phyloP scores from a whole-genome alignment of 1,140 invertebrate species.

The Aphaenogaster floridana region DNA sequence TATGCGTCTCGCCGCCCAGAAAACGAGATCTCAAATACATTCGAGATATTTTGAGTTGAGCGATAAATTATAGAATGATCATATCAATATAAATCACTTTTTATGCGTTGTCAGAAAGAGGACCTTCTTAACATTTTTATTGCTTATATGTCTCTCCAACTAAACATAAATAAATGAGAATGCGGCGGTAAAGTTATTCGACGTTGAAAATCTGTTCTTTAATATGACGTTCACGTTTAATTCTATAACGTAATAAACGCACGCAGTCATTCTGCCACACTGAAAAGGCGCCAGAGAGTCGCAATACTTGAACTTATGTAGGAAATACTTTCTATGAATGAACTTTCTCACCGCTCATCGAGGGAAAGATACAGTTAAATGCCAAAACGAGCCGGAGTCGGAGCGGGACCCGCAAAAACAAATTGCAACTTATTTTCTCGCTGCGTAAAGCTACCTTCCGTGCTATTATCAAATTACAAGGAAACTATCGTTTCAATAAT shows the following conservation, averaged over 20 bases:
- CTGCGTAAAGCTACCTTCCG: not conserved
- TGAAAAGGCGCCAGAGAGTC: slow-evolving; percentile 36
- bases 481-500: not conserved
- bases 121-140: not conserved
- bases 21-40: not conserved
- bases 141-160: not conserved
- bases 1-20: not conserved
- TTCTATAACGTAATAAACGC: slow-evolving; percentile 43
- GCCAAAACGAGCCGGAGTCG: slow-evolving; percentile 31
- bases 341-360: slow-evolving; percentile 55
- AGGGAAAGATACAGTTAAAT: slow-evolving; percentile 49
- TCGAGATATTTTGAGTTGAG: not conserved
- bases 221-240: not conserved
- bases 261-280: not conserved
- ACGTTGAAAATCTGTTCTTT: slow-evolving; percentile 39
- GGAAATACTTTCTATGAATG: slow-evolving; percentile 62
- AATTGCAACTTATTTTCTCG: slow-evolving; percentile 21
- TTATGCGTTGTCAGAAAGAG: not conserved
- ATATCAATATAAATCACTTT: slow-evolving; percentile 17
- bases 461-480: slow-evolving; percentile 45
- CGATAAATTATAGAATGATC: slow-evolving; percentile 1
- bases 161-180: slow-evolving; percentile 1
- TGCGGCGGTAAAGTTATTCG: not conserved
- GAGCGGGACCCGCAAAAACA: slow-evolving; percentile 14
- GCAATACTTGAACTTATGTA: slow-evolving; percentile 53